These are phyloP conservation scores for Tragelaphus imberbis DNA, from an alignment of 2,113 vertebrate genomes.

Conservation along the genomic window DNA sequence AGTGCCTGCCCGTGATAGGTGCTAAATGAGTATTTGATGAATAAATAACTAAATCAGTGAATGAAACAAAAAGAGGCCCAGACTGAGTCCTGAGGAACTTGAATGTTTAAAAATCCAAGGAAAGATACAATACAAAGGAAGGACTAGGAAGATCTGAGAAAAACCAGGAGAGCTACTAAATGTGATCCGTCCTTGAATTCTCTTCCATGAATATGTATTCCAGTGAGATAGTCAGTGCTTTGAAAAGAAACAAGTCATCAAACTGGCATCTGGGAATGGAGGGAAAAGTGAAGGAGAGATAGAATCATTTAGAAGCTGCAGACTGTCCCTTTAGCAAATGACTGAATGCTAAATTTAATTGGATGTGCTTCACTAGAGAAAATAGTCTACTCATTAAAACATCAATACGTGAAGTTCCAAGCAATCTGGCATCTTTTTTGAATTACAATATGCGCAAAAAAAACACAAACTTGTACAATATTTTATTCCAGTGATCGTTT, in stretches of 20 bases:
- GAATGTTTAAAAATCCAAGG: background rate
- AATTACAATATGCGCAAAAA: constrained; percentile 69
- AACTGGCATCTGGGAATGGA: constrained; percentile 52
- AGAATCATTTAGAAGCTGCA: constrained; percentile 72
- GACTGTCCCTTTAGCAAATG: constrained; percentile 73
- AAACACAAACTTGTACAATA: constrained; percentile 50
- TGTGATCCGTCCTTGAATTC: background rate
- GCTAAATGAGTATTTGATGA: background rate
- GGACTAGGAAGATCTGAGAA: background rate
- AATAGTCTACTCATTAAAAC: constrained; percentile 79
- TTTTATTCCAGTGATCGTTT: constrained; percentile 69
- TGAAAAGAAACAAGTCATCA: constrained; percentile 75
- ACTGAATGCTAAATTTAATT: constrained; percentile 78
- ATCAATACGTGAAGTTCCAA: constrained; percentile 75
- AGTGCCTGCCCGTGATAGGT: background rate
- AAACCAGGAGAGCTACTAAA: constrained; percentile 27
- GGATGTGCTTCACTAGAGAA: constrained; percentile 79
- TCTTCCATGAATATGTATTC: constrained; percentile 18
- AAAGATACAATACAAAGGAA: background rate
- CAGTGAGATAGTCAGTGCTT: constrained; percentile 45
- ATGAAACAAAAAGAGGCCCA: background rate
- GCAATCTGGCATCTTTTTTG: constrained; percentile 70
- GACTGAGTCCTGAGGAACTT: background rate
- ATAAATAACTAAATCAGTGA: background rate
- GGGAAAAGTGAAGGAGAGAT: constrained; percentile 53